Evolutionary conservation across 92 coral and sea anemone species (phyloP).

Genomic region (Siderastrea siderea): DNA sequence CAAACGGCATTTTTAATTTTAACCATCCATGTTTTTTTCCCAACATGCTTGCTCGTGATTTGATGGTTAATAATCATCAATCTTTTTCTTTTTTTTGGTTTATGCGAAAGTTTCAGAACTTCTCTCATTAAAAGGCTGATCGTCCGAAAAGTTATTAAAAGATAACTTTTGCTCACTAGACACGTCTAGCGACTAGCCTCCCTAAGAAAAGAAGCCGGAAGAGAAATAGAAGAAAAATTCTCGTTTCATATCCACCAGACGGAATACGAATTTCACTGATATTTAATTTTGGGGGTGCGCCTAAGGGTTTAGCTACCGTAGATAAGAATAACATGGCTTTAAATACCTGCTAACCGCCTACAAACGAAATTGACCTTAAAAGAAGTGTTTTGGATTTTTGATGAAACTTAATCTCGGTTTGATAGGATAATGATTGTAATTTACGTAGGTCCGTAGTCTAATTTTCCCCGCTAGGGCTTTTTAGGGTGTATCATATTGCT

Average conservation of each 20-base stretch:
- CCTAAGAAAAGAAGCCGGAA: no score
- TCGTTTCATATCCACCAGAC: not conserved
- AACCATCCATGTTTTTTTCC: no score
- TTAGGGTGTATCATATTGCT: conserved; percentile 60
- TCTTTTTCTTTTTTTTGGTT: no score
- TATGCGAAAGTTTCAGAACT: no score
- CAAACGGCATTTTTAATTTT: no score
- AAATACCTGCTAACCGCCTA: not conserved
- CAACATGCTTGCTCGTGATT: no score
- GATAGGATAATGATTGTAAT: conserved; percentile 35
- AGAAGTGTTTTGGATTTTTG: conserved; percentile 26
- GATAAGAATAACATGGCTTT: not conserved
- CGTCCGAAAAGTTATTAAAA: no score
- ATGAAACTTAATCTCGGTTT: conserved; percentile 15
- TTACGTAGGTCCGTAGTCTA: conserved; percentile 20
- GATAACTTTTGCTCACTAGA: not conserved
- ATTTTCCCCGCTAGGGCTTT: conserved; percentile 14
- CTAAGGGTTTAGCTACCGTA: not conserved
- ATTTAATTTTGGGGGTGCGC: not conserved
- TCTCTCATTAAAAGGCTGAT: no score
- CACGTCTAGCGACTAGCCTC: not conserved
- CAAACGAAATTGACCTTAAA: not conserved
- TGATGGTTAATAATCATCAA: no score
- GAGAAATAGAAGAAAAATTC: not conserved
- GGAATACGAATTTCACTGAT: no score